Conservation (phyloP, 92 coral and sea anemone genomes). For the Pocillopora grandis region DNA sequence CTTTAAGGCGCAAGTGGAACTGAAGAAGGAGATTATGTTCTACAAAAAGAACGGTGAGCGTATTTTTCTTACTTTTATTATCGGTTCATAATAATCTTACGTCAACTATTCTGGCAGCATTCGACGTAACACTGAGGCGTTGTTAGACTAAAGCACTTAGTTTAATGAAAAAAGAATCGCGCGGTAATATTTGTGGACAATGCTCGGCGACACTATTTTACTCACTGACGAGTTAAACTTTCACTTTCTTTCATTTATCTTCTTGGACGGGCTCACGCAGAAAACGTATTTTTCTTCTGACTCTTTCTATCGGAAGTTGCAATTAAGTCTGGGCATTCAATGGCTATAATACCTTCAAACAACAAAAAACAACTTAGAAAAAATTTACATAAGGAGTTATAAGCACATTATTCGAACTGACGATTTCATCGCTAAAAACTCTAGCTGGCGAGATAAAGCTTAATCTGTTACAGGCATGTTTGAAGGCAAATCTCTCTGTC, state of each 20-base stretch:
- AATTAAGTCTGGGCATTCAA: constrained; percentile 63
- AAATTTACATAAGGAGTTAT: constrained; percentile 72
- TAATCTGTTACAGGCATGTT: background rate
- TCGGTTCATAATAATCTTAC: background rate
- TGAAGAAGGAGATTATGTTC: constrained; percentile 79
- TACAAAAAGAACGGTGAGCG: constrained; percentile 88
- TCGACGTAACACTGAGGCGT: background rate
- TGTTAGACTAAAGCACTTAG: background rate
- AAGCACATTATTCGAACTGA: constrained; percentile 32
- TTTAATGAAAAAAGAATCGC: background rate
- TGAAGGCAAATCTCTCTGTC: no score
- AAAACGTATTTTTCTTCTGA: background rate
- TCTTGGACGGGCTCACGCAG: background rate
- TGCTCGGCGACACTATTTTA: background rate
- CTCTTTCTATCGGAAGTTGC: constrained; percentile 38
- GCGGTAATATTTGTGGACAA: background rate
- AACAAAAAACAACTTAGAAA: constrained; percentile 60
- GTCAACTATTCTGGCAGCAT: background rate
- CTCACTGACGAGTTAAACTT: background rate
- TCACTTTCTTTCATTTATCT: background rate
- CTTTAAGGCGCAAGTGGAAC: constrained; percentile 70
- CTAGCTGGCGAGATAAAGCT: constrained; percentile 6
- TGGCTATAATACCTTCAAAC: constrained; percentile 56
- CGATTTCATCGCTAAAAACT: constrained; percentile 32
- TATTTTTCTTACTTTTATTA: background rate